Evolutionary conservation across 2,797 vertebrate species (phyloP).

Genomic region (Sebastes vulpes): DNA sequence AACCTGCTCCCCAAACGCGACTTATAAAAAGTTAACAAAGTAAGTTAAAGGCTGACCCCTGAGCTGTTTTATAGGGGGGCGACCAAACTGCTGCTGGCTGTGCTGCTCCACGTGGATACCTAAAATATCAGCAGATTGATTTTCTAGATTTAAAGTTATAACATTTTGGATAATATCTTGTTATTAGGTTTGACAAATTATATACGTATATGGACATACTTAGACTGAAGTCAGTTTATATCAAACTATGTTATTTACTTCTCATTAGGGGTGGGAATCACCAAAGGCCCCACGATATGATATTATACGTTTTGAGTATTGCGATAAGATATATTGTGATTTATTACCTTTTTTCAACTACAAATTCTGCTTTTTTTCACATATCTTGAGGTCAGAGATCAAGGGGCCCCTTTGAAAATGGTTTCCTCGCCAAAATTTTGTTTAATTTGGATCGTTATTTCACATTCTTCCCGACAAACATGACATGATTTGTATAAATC

Average conservation of each 20-base stretch:
- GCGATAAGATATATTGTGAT: too few relatives aligned
- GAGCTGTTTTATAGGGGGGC: slow-evolving; percentile 8
- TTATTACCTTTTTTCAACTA: too few relatives aligned
- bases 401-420: too few relatives aligned
- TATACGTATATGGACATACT: neutral
- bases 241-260: neutral
- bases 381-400: too few relatives aligned
- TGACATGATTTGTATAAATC: too few relatives aligned
- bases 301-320: too few relatives aligned
- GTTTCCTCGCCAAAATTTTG: too few relatives aligned
- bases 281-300: too few relatives aligned
- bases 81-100: neutral
- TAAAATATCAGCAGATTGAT: neutral
- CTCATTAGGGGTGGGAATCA: too few relatives aligned
- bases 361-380: too few relatives aligned
- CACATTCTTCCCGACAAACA: too few relatives aligned
- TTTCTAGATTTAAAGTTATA: neutral
- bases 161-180: neutral
- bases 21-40: slow-evolving; percentile 43
- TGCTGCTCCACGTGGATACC: neutral
- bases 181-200: neutral
- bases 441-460: too few relatives aligned
- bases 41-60: slow-evolving; percentile 29
- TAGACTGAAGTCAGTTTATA: neutral
- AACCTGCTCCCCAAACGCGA: slow-evolving; percentile 25